These are phyloP conservation scores for Apostichopus leukothele DNA, from an alignment of 53 echinoderm and acorn worm species.

Conservation along the genomic window DNA sequence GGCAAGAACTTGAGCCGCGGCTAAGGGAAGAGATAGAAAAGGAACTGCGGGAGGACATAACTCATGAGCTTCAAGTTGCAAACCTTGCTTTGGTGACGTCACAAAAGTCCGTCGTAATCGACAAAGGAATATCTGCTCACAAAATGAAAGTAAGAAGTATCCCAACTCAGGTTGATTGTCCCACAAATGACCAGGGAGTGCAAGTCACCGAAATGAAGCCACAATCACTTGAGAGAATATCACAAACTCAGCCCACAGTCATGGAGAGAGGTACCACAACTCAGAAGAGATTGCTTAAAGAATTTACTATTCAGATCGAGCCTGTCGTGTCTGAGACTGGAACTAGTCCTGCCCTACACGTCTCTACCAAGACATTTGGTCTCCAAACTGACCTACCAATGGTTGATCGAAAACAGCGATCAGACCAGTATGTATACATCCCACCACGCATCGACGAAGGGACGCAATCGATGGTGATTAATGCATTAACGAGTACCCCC, in stretches of 20 bases:
- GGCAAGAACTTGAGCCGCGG: constrained; percentile 18
- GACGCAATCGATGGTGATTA: constrained; percentile 5
- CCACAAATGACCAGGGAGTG: neutral
- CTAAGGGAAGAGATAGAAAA: constrained; percentile 42
- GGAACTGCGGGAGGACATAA: constrained; percentile 45
- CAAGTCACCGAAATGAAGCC: constrained; percentile 3
- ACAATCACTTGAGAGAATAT: neutral
- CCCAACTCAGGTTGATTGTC: constrained; percentile 10
- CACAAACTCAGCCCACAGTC: constrained; percentile 34
- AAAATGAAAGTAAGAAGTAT: neutral
- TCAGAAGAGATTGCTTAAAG: constrained; percentile 6
- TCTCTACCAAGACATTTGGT: constrained; percentile 27
- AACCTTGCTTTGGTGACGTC: constrained; percentile 35
- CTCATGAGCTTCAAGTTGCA: constrained; percentile 25
- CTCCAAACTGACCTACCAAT: constrained; percentile 7
- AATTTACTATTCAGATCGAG: constrained; percentile 27
- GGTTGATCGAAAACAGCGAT: constrained; percentile 10
- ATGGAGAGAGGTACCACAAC: constrained; percentile 24
- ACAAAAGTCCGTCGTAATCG: neutral
- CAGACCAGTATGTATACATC: constrained; percentile 38
- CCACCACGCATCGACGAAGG: constrained; percentile 36
- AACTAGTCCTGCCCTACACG: neutral
- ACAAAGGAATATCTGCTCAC: constrained; percentile 22
- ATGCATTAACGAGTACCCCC: neutral
- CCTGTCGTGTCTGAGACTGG: constrained; percentile 11